These are phyloP conservation scores for Spizella passerina DNA, from an alignment of 2,797 vertebrate species.

Conservation along the genomic window DNA sequence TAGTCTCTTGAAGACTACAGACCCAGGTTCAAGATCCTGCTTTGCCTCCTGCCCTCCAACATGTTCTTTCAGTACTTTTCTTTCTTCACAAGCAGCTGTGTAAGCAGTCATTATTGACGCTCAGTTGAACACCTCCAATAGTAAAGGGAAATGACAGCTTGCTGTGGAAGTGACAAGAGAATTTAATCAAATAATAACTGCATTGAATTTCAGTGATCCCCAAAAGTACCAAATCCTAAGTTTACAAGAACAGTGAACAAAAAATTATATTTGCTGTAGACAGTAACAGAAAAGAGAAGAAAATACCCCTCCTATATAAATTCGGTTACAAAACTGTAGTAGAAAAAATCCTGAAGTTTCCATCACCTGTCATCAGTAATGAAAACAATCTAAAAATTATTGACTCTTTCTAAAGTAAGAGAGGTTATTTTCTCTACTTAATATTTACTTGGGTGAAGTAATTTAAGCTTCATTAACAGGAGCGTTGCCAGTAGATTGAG, in stretches of 20 bases:
- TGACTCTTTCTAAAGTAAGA: background rate
- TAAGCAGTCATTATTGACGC: background rate
- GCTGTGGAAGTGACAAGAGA: constrained; percentile 7
- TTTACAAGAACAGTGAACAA: constrained; percentile 33
- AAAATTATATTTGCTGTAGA: constrained; percentile 29
- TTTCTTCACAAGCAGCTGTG: background rate
- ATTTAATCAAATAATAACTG: constrained; percentile 24
- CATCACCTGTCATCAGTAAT: constrained; percentile 17
- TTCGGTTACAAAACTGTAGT: background rate
- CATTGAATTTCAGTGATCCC: background rate
- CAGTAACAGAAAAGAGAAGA: constrained; percentile 28
- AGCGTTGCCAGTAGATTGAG: background rate
- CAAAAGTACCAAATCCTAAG: constrained; percentile 11
- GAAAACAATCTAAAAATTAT: constrained; percentile 36
- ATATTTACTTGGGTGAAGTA: constrained; percentile 6
- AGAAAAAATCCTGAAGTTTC: constrained; percentile 27
- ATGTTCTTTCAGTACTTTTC: background rate
- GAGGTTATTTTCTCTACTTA: background rate
- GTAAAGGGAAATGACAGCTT: background rate
- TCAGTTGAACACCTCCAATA: background rate
- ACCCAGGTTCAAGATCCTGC: background rate
- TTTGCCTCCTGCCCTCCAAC: background rate
- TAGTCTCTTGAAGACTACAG: background rate
- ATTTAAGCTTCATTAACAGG: background rate
- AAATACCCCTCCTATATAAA: constrained; percentile 20